Percentiles rank a stretch among this genome's conserved stretches.
phyloP scores from a whole-genome alignment of 2,888 invertebrate species.

The Campopleginae sp. region DNA sequence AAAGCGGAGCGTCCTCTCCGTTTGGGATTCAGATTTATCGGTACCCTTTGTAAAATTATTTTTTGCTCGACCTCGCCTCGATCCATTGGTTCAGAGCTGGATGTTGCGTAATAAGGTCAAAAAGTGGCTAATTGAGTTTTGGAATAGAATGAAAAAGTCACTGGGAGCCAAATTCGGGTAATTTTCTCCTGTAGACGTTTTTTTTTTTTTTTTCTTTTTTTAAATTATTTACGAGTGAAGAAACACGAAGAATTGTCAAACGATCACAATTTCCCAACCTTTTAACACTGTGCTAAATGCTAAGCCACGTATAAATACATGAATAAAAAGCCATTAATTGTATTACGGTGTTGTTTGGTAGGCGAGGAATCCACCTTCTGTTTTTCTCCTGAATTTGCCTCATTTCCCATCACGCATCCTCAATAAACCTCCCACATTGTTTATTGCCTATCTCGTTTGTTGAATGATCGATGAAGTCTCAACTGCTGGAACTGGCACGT shows the following conservation, averaged over 20 bases:
- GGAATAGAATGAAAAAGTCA: not conserved
- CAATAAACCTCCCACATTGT: constrained; percentile 67
- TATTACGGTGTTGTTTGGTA: constrained; percentile 64
- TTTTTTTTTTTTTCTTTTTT: not conserved
- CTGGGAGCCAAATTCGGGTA: not conserved
- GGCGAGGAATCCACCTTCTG: constrained; percentile 71
- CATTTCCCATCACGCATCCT: constrained; percentile 63
- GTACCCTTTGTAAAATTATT: not conserved
- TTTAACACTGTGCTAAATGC: constrained; percentile 41
- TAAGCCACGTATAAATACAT: constrained; percentile 25
- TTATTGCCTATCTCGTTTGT: constrained; percentile 42
- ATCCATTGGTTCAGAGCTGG: not conserved
- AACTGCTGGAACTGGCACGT: constrained; percentile 30
- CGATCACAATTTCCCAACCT: constrained; percentile 37
- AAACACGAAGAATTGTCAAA: constrained; percentile 44
- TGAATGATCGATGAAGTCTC: constrained; percentile 33
- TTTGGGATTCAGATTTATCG: constrained; percentile 27
- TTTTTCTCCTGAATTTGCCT: constrained; percentile 64
- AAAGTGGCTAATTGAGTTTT: not conserved
- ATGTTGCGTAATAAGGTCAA: not conserved
- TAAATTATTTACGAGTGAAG: constrained; percentile 2
- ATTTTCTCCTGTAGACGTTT: not conserved
- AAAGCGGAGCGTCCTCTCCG: constrained; percentile 42
- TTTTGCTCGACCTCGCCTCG: not conserved
- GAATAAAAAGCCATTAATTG: constrained; percentile 27